A percentile compares a stretch with the other conserved stretches of the same genome.
Conservation (phyloP, 2,888 invertebrate species). For the Cosmia trapezina region DNA sequence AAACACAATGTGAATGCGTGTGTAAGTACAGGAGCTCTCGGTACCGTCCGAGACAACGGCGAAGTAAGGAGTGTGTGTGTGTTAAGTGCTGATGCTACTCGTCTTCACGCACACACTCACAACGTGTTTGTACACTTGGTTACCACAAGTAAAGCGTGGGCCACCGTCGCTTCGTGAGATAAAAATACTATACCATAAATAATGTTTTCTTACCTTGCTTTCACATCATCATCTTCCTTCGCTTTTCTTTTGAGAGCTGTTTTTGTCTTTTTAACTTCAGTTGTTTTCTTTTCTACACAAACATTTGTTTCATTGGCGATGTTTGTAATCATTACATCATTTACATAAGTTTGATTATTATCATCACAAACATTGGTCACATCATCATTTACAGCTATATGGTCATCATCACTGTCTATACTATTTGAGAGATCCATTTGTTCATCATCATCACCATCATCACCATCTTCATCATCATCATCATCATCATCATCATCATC, state of each 20-base stretch:
- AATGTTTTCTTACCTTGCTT: conserved; percentile 18
- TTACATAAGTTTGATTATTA: neutral
- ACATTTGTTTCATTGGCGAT: neutral
- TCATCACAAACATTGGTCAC: neutral
- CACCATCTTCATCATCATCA: neutral
- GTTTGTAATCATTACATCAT: neutral
- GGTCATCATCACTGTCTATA: neutral
- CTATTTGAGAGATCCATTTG: neutral
- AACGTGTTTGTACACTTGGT: too few species aligned
- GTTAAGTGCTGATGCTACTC: too few species aligned
- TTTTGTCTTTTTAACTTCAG: neutral
- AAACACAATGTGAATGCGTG: too few species aligned
- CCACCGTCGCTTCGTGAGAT: too few species aligned
- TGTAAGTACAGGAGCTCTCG: too few species aligned
- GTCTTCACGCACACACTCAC: too few species aligned
- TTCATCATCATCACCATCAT: neutral
- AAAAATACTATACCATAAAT: too few species aligned
- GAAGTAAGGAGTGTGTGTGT: too few species aligned
- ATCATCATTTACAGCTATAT: neutral
- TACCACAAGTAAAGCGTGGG: too few species aligned
- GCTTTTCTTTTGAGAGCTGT: neutral
- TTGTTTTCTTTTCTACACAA: neutral
- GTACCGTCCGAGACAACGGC: too few species aligned
- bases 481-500: conserved; percentile 1
- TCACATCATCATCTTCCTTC: neutral